Percentiles rank a stretch among this genome's conserved stretches.
Evolutionary conservation across 2,113 vertebrate genomes (phyloP).

Genomic region (Orcinus orca): DNA sequence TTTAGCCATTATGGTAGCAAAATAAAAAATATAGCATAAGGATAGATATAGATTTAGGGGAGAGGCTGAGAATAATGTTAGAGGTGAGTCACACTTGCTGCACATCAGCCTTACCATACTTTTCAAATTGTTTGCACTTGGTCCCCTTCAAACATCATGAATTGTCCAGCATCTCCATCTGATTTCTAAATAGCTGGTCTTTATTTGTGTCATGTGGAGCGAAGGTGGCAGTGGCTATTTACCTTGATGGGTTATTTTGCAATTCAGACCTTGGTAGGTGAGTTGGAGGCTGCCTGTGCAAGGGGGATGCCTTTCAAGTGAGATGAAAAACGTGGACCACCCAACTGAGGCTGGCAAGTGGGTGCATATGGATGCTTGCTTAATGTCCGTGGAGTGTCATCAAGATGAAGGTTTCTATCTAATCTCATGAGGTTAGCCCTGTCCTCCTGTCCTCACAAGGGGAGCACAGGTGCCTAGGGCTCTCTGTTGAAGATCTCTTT

Average conservation of each 20-base stretch:
- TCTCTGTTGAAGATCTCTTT: neutral
- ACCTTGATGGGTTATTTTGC: neutral
- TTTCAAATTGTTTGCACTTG: neutral
- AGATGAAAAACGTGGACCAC: neutral
- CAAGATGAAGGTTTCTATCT: neutral
- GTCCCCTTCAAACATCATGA: neutral
- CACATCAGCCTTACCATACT: neutral
- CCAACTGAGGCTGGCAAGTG: neutral
- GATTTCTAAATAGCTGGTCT: neutral
- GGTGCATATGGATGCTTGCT: fast-evolving
- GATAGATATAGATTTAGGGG: neutral
- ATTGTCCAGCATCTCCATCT: neutral
- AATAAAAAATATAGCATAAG: neutral
- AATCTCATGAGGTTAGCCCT: neutral
- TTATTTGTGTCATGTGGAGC: neutral
- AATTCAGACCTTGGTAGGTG: neutral
- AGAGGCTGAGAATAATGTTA: neutral
- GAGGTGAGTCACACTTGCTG: neutral
- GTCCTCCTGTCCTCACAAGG: neutral
- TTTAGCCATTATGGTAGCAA: neutral
- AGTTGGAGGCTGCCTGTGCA: neutral
- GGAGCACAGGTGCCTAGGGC: neutral
- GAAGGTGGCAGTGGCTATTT: neutral
- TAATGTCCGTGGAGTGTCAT: neutral
- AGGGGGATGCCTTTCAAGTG: neutral